Evolutionary conservation across 2,797 vertebrate species (phyloP), one percentile per base, ranked within the genome.

Genomic region (Neosilurus hyrtlii): DNA sequence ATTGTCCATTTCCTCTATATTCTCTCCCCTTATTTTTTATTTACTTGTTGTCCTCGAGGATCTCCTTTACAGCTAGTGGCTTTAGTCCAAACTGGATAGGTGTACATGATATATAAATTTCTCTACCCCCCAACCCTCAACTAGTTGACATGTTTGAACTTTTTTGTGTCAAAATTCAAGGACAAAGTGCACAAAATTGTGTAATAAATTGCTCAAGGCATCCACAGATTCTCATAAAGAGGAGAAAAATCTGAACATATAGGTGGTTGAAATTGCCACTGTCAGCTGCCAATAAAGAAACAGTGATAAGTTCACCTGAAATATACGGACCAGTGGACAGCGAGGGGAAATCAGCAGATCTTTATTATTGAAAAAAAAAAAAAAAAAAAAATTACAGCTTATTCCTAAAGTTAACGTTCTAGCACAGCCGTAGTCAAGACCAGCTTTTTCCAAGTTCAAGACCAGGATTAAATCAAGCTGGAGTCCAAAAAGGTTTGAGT

Each of bases 251-350:
- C 67, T 43, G 49, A n/a, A 51, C 8, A 1, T 30, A 10, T 30
- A 74, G 72, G 72, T 57, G 16, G 71, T 30, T 73, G 51, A 74
- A 74, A 74, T 30, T 30, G 52, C 51, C 54, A 75, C 26, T 22
- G 26, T 15, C 52, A 57, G 52, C 74, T 62, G 22, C 35, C 54
- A 75, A 12, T 35, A 37, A 56, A 10, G 24, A 74, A 24, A 73
- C 8, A 4, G 15, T 56, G 24, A 24, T 56, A 20, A 35, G 24
- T 54, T 20, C 51, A 74, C 15, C 24, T 11, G 26, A 7, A 57
- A 74, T 74, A 35, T 57, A 6, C 15, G 6, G 16, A 9, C 16
- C 5, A 57, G 18, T 52, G 18, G 66, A 68, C 18, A 43, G 35
- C 11, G 18, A 4, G 66, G 18, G 30, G 30, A 2, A 30, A 30